Percentiles rank a stretch among this genome's conserved stretches.
Conservation (phyloP, 37 sponge, comb jelly and placozoan species). For the Chondrosia reniformis region DNA sequence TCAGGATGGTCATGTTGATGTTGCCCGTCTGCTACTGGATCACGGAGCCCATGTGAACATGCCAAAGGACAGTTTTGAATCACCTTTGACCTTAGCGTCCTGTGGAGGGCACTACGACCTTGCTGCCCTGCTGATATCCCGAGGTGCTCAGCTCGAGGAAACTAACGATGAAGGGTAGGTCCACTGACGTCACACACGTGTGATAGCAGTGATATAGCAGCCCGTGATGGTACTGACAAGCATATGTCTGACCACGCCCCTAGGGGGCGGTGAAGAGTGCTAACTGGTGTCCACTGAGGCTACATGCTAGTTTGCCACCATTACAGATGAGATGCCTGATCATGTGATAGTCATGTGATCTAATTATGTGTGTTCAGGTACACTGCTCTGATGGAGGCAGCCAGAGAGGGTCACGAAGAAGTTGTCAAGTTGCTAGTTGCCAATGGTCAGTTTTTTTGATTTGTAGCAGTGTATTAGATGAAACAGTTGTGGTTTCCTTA, state of each 20-base stretch:
- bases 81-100: constrained; percentile 78
- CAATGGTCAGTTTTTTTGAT: constrained; percentile 28
- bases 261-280: no score
- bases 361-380: constrained; percentile 56
- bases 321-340: no score
- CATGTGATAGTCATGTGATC: no score
- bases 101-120: constrained; percentile 83
- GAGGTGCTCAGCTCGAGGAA: constrained; percentile 82
- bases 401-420: constrained; percentile 81
- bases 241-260: constrained; percentile 11
- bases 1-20: constrained; percentile 83
- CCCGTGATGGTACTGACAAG: not conserved
- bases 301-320: no score
- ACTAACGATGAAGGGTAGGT: constrained; percentile 87
- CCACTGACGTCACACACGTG: no score
- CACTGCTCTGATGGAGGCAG: constrained; percentile 88
- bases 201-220: not conserved
- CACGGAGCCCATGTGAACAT: constrained; percentile 88
- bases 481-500: not conserved
- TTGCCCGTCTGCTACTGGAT: constrained; percentile 71
- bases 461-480: not conserved
- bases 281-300: not conserved
- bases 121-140: constrained; percentile 69
- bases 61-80: constrained; percentile 88
- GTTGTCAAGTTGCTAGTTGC: constrained; percentile 72